Conservation (phyloP, 2,113 vertebrate genomes). For the Solea solea region DNA sequence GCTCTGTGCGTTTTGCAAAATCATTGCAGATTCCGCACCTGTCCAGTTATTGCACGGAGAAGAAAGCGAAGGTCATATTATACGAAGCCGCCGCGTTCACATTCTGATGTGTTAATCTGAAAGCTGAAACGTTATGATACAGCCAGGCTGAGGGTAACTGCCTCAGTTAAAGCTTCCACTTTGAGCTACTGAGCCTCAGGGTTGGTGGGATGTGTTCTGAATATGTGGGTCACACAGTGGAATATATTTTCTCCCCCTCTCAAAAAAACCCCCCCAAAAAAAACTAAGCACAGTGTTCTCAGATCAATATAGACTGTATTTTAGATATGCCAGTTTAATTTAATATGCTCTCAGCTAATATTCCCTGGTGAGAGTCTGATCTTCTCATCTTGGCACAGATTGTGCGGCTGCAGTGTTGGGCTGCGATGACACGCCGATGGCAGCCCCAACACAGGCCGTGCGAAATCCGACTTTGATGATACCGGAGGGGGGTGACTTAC, state of each 20-base stretch:
- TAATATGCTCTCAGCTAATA: conserved; percentile 61
- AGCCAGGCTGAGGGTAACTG: conserved; percentile 40
- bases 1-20: too few relatives aligned
- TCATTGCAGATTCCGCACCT: not conserved
- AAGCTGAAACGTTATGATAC: conserved; percentile 57
- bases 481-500: conserved; percentile 41
- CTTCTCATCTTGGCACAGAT: conserved; percentile 52
- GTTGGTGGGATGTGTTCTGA: conserved; percentile 62
- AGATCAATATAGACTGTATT: conserved; percentile 58
- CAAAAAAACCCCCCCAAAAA: conserved; percentile 2
- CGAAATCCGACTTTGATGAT: conserved; percentile 35
- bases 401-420: conserved; percentile 31
- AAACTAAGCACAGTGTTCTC: conserved; percentile 61
- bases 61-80: not conserved
- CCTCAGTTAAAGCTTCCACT: conserved; percentile 59
- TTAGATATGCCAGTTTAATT: conserved; percentile 67
- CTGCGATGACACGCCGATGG: conserved; percentile 18
- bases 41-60: not conserved
- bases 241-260: conserved; percentile 55
- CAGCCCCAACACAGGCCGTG: conserved; percentile 3
- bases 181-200: conserved; percentile 66
- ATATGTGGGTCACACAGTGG: conserved; percentile 77
- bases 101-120: conserved; percentile 12
- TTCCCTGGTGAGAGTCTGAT: conserved; percentile 55
- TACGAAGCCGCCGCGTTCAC: too few relatives aligned